Evolutionary conservation across 2,113 vertebrate genomes (phyloP).

Genomic region (Conger conger): DNA sequence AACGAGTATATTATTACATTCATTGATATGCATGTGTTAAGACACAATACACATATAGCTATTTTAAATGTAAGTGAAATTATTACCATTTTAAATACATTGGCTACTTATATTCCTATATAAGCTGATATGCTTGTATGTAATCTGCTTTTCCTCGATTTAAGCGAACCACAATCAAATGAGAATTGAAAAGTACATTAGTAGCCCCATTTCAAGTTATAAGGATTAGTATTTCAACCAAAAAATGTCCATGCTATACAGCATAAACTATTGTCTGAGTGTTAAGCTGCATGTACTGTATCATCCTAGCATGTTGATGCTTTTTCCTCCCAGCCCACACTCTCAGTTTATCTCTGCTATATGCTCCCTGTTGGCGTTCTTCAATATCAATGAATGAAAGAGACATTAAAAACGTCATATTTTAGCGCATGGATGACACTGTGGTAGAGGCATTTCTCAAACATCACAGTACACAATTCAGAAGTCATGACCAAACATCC

Average conservation of each 20-base stretch:
- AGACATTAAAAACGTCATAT: slow-evolving; percentile 37
- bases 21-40: not conserved
- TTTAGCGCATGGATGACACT: too few species aligned
- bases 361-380: slow-evolving; percentile 72
- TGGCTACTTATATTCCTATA: not conserved
- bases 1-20: not conserved
- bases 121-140: not conserved
- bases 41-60: too few species aligned
- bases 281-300: not conserved
- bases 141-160: not conserved
- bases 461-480: too few species aligned
- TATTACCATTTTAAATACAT: too few species aligned
- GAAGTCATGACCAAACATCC: too few species aligned
- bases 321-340: not conserved
- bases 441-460: too few species aligned
- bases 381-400: slow-evolving; percentile 47
- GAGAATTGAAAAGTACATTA: not conserved
- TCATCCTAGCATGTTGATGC: not conserved
- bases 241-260: not conserved
- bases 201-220: not conserved
- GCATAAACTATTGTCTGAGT: not conserved
- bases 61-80: too few species aligned
- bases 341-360: slow-evolving; percentile 61
- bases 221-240: not conserved
- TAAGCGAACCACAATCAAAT: not conserved